Base-by-base conservation (phyloP, 2,113 vertebrate genomes). In the Syrmaticus mikado region DNA sequence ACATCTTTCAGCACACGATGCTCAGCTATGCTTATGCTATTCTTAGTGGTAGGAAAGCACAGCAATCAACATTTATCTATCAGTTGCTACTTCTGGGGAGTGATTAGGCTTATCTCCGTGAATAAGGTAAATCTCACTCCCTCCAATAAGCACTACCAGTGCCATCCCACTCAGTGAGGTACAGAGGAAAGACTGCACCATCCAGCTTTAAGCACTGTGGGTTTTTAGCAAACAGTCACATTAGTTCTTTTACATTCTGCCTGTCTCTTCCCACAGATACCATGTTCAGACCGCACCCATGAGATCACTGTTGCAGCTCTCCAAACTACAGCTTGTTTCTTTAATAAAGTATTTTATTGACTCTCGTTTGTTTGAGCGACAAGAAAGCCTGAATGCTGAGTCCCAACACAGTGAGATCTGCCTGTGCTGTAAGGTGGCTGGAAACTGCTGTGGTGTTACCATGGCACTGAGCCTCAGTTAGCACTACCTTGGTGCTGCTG, bases 401-500 rank as follows among this genome's bases (percentile, higher is more conserved):
- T 43, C 45, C 45, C 43, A 43, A 9, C 60, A 21, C 20, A 70
- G 50, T 17, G 8, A 65, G 73, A 53, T 65, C 38, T 1, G 5
- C 13, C 28, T 48, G 30, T 40, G 25, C 10, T 71, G 50, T 13
- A 81, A 66, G 18, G 13, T 30, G 28, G 52, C 64, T 38, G 53
- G n/a, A 81, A 92, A 66, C 25, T 41, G 27, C 8, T 65, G 60
- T 71, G 77, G 73, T 58, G 73, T 83, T 77, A 83, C 83, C 48
- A 73, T 36, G 83, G 80, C 80, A 86, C 68, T 92, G 55, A 95
- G 77, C 48, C 87, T 92, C 45, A 57, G 25, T 24, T 43, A 79
- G 85, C 21, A 46, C 4, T 30, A 48, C 32, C 45, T 32, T 65
- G 40, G 73, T n/a, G 73, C n/a, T 46, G 50, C 32, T 83, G 80